phyloP scores from a whole-genome alignment of 2,888 invertebrate species.

The Coelinius sp. region DNA sequence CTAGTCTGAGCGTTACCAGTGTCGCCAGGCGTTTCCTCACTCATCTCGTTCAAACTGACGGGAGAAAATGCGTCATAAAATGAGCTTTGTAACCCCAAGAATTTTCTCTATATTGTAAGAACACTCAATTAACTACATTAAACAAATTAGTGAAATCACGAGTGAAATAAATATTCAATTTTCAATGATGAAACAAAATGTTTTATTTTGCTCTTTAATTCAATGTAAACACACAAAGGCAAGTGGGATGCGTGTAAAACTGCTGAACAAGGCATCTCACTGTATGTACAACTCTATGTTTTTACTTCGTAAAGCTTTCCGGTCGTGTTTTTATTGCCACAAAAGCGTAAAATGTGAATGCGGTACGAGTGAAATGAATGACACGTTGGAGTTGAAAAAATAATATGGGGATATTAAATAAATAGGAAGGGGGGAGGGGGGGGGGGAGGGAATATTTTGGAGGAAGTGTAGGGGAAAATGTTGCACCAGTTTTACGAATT shows the following conservation, averaged over 20 bases:
- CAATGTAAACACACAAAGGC: background rate
- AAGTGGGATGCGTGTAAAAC: slow-evolving; percentile 7
- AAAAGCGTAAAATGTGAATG: slow-evolving; percentile 20
- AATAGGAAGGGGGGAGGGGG: too few relatives aligned
- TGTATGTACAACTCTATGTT: slow-evolving; percentile 51
- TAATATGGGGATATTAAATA: too few relatives aligned
- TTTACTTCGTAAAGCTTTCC: slow-evolving; percentile 57
- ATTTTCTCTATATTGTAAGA: too few relatives aligned
- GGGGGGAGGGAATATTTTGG: too few relatives aligned
- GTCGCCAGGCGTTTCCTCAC: slow-evolving; percentile 18
- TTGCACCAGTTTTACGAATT: too few relatives aligned
- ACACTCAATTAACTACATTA: background rate
- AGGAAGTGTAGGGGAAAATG: too few relatives aligned
- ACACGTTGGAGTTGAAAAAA: slow-evolving; percentile 29
- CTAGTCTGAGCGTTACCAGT: slow-evolving; percentile 32
- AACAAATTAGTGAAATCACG: background rate
- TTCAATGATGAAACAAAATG: background rate
- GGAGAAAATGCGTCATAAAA: background rate
- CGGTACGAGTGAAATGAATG: slow-evolving; percentile 28
- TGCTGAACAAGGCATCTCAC: slow-evolving; percentile 49
- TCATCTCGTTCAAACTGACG: slow-evolving; percentile 16
- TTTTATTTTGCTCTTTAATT: slow-evolving; percentile 6
- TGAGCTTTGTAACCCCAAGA: background rate
- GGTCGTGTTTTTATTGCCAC: slow-evolving; percentile 56
- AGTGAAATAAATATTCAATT: background rate